Evolutionary conservation across 1,140 invertebrate species (phyloP).

Genomic region (Lepeophtheirus salmonis): DNA sequence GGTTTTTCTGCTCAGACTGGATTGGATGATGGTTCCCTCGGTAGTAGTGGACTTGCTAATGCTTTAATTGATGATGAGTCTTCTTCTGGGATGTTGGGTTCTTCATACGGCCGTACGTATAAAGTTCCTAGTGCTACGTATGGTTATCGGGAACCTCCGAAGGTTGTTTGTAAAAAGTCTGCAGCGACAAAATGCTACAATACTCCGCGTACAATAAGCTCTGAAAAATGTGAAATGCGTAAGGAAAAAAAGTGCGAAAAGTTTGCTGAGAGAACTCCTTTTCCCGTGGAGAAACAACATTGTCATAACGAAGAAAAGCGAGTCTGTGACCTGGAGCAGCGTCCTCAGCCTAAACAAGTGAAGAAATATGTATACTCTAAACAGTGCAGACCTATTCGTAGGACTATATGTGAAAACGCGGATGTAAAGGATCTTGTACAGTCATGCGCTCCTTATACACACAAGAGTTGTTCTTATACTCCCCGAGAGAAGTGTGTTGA

Average conservation of each 20-base stretch:
- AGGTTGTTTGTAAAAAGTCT: not conserved
- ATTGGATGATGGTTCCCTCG: not conserved
- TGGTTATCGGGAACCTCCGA: not conserved
- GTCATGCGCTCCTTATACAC: not conserved
- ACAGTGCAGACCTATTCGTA: not conserved
- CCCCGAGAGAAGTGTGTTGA: not conserved
- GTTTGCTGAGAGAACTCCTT: not conserved
- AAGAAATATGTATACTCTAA: constrained; percentile 8
- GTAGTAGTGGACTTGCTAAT: not conserved
- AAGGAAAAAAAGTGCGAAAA: constrained; percentile 3
- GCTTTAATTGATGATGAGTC: not conserved
- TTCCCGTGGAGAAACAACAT: not conserved
- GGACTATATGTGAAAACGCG: not conserved
- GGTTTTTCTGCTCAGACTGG: not conserved
- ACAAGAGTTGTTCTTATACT: not conserved
- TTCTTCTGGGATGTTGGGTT: not conserved
- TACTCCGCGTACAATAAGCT: not conserved
- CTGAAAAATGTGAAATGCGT: not conserved
- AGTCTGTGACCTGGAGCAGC: constrained; percentile 1
- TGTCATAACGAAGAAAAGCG: constrained; percentile 6
- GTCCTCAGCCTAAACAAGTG: constrained; percentile 3
- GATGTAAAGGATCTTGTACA: not conserved
- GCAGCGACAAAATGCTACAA: constrained; percentile 3
- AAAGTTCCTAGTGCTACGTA: not conserved
- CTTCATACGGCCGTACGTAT: not conserved